phyloP scores from a whole-genome alignment of 2,113 vertebrate species.

The Muntiacus muntjak region DNA sequence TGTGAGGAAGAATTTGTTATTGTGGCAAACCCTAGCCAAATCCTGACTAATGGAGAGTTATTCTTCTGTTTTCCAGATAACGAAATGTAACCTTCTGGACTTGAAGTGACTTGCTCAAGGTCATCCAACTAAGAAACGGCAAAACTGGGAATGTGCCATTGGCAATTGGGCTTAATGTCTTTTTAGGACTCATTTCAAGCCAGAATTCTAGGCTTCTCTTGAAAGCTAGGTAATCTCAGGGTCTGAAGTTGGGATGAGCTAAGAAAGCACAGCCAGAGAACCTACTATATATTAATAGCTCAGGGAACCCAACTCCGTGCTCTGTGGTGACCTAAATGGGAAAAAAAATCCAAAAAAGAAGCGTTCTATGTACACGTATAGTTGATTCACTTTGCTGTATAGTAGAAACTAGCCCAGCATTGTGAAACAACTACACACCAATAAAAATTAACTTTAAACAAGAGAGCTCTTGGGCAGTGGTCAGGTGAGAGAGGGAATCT shows the following conservation, averaged over 20 bases:
- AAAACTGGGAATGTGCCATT: background rate
- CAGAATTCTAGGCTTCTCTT: background rate
- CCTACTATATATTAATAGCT: background rate
- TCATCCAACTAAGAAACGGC: background rate
- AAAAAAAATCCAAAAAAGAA: background rate
- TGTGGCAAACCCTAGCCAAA: background rate
- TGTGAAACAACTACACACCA: background rate
- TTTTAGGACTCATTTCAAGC: background rate
- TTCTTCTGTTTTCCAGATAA: background rate
- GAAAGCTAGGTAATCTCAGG: background rate
- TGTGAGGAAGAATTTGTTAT: background rate
- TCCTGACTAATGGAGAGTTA: background rate
- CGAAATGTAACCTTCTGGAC: background rate
- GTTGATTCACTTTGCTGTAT: background rate
- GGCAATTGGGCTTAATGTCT: background rate
- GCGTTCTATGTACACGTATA: background rate
- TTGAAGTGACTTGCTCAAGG: background rate
- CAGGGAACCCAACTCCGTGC: background rate
- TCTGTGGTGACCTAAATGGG: background rate
- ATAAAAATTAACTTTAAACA: background rate
- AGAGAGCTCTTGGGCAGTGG: background rate
- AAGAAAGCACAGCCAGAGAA: background rate
- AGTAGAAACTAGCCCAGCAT: background rate
- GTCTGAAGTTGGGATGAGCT: background rate
- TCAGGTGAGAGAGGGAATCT: background rate